A percentile compares a stretch with the other conserved stretches of the same genome.
These are phyloP conservation scores for Zonotrichia leucophrys DNA, from an alignment of 2,113 vertebrate genomes.

Conservation along the genomic window DNA sequence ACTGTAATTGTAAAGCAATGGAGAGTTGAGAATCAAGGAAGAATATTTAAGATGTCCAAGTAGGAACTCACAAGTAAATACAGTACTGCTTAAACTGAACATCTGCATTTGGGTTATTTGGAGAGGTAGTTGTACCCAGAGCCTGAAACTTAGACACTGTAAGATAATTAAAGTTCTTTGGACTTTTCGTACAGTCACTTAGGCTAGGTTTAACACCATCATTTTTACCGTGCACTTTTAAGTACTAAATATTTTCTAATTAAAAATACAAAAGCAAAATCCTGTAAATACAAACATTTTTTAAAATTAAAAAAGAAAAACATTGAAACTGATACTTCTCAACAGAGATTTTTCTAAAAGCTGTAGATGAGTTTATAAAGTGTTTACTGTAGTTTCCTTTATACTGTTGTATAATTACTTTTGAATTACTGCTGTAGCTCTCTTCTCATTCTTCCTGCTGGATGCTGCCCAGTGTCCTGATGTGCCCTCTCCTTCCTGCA, in stretches of 20 bases:
- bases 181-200: neutral
- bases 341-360: neutral
- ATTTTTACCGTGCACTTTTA: neutral
- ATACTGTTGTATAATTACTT: neutral
- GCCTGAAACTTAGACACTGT: neutral
- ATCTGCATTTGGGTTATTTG: neutral
- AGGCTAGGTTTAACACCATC: neutral
- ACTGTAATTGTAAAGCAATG: neutral
- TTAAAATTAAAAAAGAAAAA: neutral
- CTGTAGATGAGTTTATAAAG: neutral
- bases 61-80: neutral
- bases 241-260: neutral
- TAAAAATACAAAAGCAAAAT: neutral
- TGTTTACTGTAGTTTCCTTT: neutral
- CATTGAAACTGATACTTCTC: neutral
- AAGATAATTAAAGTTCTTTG: neutral
- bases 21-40: neutral
- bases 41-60: neutral
- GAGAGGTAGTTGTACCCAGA: neutral
- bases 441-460: neutral
- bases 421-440: neutral
- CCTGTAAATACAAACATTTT: neutral
- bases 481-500: neutral
- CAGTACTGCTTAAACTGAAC: neutral
- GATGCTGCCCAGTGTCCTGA: neutral